phyloP scores from a whole-genome alignment of 2,113 vertebrate species.

The Phycodurus eques region DNA sequence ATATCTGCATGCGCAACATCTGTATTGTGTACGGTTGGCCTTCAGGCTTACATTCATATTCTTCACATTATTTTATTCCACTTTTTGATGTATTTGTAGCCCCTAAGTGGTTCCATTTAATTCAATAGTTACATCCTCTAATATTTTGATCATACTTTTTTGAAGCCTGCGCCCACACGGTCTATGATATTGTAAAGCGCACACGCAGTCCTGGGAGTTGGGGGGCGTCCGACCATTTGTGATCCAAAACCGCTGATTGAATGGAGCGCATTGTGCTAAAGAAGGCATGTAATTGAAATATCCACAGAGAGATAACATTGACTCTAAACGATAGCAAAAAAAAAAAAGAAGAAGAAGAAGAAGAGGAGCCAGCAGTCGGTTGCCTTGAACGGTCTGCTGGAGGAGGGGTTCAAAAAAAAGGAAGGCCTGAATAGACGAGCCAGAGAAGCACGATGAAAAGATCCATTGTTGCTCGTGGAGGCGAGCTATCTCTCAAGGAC shows the following conservation, averaged over 20 bases:
- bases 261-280: constrained; percentile 51
- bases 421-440: constrained; percentile 69
- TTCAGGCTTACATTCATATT: not conserved
- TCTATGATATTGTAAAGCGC: not conserved
- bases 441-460: constrained; percentile 73
- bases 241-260: constrained; percentile 53
- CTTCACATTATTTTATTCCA: not conserved
- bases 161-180: not conserved
- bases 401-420: not conserved
- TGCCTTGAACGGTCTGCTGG: constrained; percentile 71
- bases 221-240: constrained; percentile 21
- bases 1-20: not conserved
- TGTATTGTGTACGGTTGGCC: not conserved
- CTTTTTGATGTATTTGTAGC: not conserved
- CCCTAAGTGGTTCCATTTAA: not conserved
- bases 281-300: constrained; percentile 64
- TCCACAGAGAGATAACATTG: constrained; percentile 64
- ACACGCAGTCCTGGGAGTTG: not conserved
- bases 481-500: constrained; percentile 76
- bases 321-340: constrained; percentile 61
- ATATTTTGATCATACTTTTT: not conserved
- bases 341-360: constrained; percentile 56
- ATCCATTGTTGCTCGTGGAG: constrained; percentile 71
- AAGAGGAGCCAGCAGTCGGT: constrained; percentile 53
- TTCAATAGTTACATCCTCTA: not conserved